A percentile compares a stretch with the other conserved stretches of the same genome.
Evolutionary conservation across 2,888 invertebrate genomes (phyloP).

Genomic region (Lottia gigantea): DNA sequence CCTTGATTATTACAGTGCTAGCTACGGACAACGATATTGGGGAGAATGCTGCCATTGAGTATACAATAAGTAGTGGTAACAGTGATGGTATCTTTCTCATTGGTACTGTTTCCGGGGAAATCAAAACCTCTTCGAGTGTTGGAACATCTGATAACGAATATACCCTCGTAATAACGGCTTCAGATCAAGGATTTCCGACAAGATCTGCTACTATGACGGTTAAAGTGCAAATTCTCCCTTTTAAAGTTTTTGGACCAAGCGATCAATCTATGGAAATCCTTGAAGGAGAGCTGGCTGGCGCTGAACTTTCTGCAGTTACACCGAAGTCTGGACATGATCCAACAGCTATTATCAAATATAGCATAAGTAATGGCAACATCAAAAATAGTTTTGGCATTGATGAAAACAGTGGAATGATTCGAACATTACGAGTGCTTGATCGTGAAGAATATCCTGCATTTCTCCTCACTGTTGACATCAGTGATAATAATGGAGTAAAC

Average conservation of each 20-base stretch:
- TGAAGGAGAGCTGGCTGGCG: background rate
- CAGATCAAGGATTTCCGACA: constrained; percentile 70
- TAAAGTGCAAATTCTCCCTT: constrained; percentile 79
- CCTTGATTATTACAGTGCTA: constrained; percentile 22
- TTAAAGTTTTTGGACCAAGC: background rate
- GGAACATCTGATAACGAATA: constrained; percentile 20
- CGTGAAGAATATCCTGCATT: constrained; percentile 75
- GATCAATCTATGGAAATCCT: background rate
- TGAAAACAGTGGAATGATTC: constrained; percentile 79
- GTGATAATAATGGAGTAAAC: constrained; percentile 21
- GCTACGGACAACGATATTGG: constrained; percentile 38
- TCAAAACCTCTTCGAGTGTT: constrained; percentile 26
- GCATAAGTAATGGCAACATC: background rate
- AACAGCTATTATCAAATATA: background rate
- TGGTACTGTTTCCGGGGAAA: constrained; percentile 25
- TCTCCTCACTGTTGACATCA: constrained; percentile 33
- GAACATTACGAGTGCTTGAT: constrained; percentile 83
- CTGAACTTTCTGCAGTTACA: background rate
- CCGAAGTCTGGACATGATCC: background rate
- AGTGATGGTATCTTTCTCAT: constrained; percentile 30
- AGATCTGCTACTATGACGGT: constrained; percentile 84
- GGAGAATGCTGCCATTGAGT: constrained; percentile 34
- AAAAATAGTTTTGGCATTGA: background rate
- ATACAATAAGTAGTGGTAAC: constrained; percentile 32
- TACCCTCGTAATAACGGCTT: constrained; percentile 70